Evolutionary conservation across 1,140 invertebrate species (phyloP), one percentile per base, ranked within the genome.

Genomic region (Polyergus mexicanus): DNA sequence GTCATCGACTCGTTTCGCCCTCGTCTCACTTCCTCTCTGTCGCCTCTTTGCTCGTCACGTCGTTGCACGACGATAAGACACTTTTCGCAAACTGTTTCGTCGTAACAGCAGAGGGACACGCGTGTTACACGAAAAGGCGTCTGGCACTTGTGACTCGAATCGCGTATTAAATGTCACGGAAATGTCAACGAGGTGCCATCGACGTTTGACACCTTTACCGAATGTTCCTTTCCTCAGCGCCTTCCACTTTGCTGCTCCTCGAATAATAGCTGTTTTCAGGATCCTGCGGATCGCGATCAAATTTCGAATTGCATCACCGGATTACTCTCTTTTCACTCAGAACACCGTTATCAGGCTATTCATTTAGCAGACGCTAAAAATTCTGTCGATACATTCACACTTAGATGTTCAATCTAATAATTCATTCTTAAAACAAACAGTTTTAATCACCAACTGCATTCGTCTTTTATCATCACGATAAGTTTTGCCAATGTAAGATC

Each of bases 81-180:
- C 22, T 80, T 19, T 32, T 10, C 32, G 76, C 62, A 28, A 54
- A 32, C 11, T 22, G 11, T 51, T 65, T 51, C 25, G 28, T 32
- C 32, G 44, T 51, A 38, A 68, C 41, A 41, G 56, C 32, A 28
- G 25, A 78, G n/a, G 16, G 65, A 32, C 75, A 66, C 71, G 83
- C 86, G 88, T 78, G 89, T 86, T 68, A 87, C 77, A 90, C 88
- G 88, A 78, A 89, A 85, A 76, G 58, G 56, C 56, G 76, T 66
- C 60, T 76, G 56, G 62, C 84, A 80, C 62, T 65, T 75, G 80
- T 75, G 80, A 47, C 68, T 89, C 68, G 85, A 78, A 87, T 85
- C 88, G 77, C 89, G 88, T 86, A 88, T 88, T 86, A 93, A 92
- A 91, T 93, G 92, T 92, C 92, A 92, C 76, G 89, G 84, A 91